Base-by-base conservation (phyloP, 2,113 vertebrate species). In the Boulengerochromis microlepis region DNA sequence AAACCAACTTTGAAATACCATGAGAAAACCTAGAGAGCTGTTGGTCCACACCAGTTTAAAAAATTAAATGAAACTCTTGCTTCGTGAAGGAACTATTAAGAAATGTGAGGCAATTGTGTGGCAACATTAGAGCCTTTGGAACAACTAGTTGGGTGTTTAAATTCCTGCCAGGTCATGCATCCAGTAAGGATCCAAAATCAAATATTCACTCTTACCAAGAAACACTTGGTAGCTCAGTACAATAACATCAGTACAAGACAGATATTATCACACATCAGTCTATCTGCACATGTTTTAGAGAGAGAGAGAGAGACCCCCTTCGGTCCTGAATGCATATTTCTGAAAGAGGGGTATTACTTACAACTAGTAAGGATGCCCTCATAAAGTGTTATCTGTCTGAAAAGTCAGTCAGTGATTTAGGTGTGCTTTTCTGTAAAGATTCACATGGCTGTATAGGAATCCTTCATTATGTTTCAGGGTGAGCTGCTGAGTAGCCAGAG, bases 301-400 rank as follows among this genome's bases (percentile, higher is more conserved):
- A 7, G 3, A 35, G 31, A 22, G 57, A 59, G 24, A 5, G 2
- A 57, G 26, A 31, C 2, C 4, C 59, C 18, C 15, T 29, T 47
- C 50, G 35, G 29, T 56, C 80, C 52, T 18, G 45, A 66, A 10
- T 50, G 11, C 12, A 33, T 64, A 31, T 31, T 19, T 15, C 22
- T 45, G 0, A 0, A 4, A 3, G 7, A 0, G 13, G 8, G 40
- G 10, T 10, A 38, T 9, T 53, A 74, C 31, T 45, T 19, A 61
- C 38, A 83, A 81, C 82, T 80, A 19, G 13, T 10, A 38, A 26
- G 16, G 19, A 47, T 29, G 1, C 19, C n/a, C n/a, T 40, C 35
- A 9, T 69, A 40, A 69, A 61, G 10, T 38, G 9, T 11, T 4
- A 54, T 45, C 11, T 22, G 42, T 78, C 61, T 80, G 47, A 33